Base-by-base conservation (phyloP, 2,113 vertebrate species). In the Glaucomys volans region DNA sequence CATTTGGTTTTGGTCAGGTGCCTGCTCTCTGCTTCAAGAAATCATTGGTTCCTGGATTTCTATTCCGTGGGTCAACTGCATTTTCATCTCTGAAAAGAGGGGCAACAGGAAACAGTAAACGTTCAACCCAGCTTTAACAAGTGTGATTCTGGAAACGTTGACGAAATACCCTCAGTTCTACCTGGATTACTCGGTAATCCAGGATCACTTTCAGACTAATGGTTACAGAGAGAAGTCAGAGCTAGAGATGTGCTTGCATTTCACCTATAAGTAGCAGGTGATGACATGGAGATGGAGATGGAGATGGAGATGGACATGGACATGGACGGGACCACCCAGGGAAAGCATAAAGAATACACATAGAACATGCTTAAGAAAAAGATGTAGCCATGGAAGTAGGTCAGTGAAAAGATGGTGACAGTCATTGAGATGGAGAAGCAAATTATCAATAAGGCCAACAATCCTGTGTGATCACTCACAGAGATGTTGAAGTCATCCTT, bases 11-110 rank as follows among this genome's bases (percentile, higher is more conserved):
- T 66, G 52, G 26, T 64, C 69, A 37, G 35, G 3, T 42, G 0
- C 52, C 71, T 97, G 83, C 54, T 52, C 8, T 72, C 28, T 91
- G 72, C 81, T 74, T 89, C 42, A 52, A 64, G 28, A 89, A 64
- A 75, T 83, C n/a, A 7, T 90, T 8, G 37, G 22, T 47, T 54
- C 42, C 8, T 26, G 42, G 8, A 4, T 47, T 1, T 91, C n/a
- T 62, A 0, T 86, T 71, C n/a, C 62, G 32, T 28, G 24, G n/a
- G n/a, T 30, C 16, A 16, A 32, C 44, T 83, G 82, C 54, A 40
- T 76, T 81, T 74, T 37, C 44, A 28, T 93, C 44, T 91, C 35
- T 42, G 71, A 87, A 81, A 59, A 30, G 9, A 40, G 11, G 30
- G 37, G 28, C 64, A 8, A 3, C 62, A 22, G 69, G 18, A 50